phyloP scores from a whole-genome alignment of 2,113 vertebrate species.

The Tychaedon coryphoeus region DNA sequence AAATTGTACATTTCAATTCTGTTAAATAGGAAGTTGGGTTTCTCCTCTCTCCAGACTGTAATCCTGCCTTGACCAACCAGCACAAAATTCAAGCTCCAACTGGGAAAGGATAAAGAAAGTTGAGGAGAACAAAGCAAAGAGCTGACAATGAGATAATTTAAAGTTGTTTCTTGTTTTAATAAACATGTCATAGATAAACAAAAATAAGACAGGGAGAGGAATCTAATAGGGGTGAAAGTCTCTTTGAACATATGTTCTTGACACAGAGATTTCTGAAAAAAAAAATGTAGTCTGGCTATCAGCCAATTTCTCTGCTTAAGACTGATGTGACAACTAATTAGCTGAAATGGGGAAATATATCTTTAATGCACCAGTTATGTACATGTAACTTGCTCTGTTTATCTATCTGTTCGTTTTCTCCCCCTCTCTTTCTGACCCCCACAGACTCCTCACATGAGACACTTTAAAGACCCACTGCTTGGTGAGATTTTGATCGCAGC shows the following conservation, averaged over 20 bases:
- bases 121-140: not conserved
- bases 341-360: constrained; percentile 38
- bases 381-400: not conserved
- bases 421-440: not conserved
- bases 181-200: not conserved
- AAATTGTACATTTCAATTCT: not conserved
- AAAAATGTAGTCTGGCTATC: not conserved
- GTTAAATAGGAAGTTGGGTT: not conserved
- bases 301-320: constrained; percentile 30
- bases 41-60: not conserved
- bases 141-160: not conserved
- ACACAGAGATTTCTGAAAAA: constrained; percentile 15
- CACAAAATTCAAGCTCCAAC: not conserved
- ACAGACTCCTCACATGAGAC: not conserved
- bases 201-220: not conserved
- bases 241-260: not conserved
- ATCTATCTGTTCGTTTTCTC: not conserved
- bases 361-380: constrained; percentile 18
- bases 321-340: constrained; percentile 63
- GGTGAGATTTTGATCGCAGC: not conserved
- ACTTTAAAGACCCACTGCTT: not conserved
- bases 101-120: not conserved
- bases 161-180: not conserved
- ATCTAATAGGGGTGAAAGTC: not conserved
- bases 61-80: not conserved